Conservation (phyloP, 2,888 invertebrate species). For the Platycnemis pennipes region DNA sequence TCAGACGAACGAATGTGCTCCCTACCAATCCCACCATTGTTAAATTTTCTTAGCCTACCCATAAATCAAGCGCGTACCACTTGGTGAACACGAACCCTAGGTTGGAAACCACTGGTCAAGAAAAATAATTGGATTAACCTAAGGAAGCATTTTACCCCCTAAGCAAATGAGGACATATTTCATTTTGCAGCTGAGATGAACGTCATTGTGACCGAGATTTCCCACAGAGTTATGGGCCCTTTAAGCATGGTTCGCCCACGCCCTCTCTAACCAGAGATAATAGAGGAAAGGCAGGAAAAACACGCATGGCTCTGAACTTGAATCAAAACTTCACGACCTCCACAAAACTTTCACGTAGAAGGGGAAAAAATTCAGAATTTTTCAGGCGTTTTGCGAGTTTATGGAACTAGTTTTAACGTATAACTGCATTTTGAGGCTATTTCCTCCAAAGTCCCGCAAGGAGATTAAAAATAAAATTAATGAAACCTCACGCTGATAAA, state of each 20-base stretch:
- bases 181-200: background rate
- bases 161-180: background rate
- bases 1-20: no score
- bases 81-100: no score
- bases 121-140: no score
- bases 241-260: background rate
- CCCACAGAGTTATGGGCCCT: background rate
- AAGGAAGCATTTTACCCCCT: no score
- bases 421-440: background rate
- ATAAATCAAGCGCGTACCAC: no score
- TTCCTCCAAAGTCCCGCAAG: background rate
- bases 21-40: no score
- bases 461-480: background rate
- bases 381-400: background rate
- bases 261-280: background rate
- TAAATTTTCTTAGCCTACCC: no score
- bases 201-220: background rate
- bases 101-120: no score
- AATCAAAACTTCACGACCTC: background rate
- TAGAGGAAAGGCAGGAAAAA: background rate
- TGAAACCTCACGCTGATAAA: background rate
- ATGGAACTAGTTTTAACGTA: background rate
- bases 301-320: background rate
- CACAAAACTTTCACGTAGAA: background rate
- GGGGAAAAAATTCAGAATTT: background rate